Evolutionary conservation across 2,888 invertebrate genomes (phyloP).

Genomic region (Oxytorus armatus): DNA sequence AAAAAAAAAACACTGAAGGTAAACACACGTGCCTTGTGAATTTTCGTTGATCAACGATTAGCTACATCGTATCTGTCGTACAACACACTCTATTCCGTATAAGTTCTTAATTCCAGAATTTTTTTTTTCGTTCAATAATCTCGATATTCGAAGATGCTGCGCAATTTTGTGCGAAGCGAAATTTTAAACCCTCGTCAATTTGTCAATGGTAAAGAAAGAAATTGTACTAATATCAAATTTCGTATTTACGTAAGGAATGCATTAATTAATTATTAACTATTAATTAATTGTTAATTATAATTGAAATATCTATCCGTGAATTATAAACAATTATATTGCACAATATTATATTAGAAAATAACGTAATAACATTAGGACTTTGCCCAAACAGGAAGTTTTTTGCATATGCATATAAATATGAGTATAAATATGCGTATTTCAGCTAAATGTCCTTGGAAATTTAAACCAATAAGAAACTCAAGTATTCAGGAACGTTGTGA

Average conservation of each 20-base stretch:
- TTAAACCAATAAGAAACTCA: conserved; percentile 38
- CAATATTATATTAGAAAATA: too few relatives aligned
- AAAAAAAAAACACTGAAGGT: conserved; percentile 5
- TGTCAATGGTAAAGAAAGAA: conserved; percentile 26
- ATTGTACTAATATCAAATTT: not conserved
- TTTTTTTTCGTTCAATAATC: not conserved
- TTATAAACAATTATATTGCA: too few relatives aligned
- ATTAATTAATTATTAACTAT: too few relatives aligned
- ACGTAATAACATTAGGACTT: not conserved
- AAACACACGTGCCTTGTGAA: not conserved
- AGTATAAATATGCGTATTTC: conserved; percentile 12
- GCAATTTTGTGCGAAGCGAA: conserved; percentile 37
- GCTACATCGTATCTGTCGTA: not conserved
- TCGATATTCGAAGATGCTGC: conserved; percentile 24
- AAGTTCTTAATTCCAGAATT: not conserved
- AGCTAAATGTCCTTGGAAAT: conserved; percentile 51
- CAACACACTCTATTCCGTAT: not conserved
- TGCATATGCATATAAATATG: not conserved
- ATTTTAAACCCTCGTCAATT: conserved; percentile 38
- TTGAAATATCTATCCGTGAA: too few relatives aligned
- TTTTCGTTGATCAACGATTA: not conserved
- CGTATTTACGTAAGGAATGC: not conserved
- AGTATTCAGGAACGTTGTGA: conserved; percentile 55
- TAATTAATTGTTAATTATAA: too few relatives aligned
- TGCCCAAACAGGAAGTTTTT: too few relatives aligned